Evolutionary conservation across 2,888 invertebrate genomes (phyloP), one percentile per base, ranked within the genome.

Genomic region (Nipponacmea schrenckii): DNA sequence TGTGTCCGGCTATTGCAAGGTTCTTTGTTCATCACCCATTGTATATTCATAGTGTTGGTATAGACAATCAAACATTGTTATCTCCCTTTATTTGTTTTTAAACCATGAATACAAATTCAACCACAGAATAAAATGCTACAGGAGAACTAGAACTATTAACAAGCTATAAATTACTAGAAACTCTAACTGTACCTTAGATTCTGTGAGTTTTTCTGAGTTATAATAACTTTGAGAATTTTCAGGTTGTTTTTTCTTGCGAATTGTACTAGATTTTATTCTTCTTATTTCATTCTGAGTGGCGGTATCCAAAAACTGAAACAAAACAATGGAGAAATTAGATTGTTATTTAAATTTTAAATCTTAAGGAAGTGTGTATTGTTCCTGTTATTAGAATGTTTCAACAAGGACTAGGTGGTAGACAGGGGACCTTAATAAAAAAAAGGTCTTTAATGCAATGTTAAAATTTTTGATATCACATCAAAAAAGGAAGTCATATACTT

Each of bases 241-340:
- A 20, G 73, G 72, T 24, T 74, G 77, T 68, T 84, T 86, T 75
- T 84, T 84, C 67, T 83, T 81, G 45, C 80, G 72, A 66, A 85
- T 74, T 12, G 84, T 83, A 68, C 83, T 83, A 2, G 83, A 82
- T 64, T 84, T 83, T 63, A 86, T 86, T 62, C 84, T 79, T 73
- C 86, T 84, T 48, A 87, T 77, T 75, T 87, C 87, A 26, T 85
- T 84, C 75, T 87, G 86, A 44, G 81, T 80, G 24, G 83, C 78
- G 65, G 79, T 79, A 67, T 82, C 82, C 68, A 82, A 69, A 73
- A 84, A 83, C 83, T 84, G 74, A 15, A 77, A 74, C 7, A 12
- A 63, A 50, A 64, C 46, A 62, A 0, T 12, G n/a, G 10, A 39
- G 24, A 26, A 20, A 48, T 31, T 17, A 15, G 44, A 15, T 17